Conservation (phyloP, 2,888 invertebrate genomes). For the Drosophila subquinaria region DNA sequence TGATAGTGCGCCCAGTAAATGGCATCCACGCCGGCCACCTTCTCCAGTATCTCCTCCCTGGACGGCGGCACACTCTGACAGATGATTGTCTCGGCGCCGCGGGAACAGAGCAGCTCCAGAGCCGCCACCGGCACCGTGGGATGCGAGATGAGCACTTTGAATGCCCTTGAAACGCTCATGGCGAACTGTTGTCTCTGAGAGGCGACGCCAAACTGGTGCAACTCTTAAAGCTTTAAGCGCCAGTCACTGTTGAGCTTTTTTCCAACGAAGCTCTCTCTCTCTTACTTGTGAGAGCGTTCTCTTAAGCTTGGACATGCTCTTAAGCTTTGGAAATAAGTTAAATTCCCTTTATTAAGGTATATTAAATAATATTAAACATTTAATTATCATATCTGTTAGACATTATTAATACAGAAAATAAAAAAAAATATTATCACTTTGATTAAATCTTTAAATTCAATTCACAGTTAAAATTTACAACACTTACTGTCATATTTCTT, state of each 20-base stretch:
- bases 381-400: no score
- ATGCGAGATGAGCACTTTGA: slow-evolving; percentile 89
- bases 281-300: not conserved
- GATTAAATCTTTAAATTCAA: no score
- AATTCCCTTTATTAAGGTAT: not conserved
- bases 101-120: slow-evolving; percentile 88
- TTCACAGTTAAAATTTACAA: no score
- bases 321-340: not conserved
- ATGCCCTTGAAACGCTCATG: slow-evolving; percentile 67
- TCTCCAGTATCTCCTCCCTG: slow-evolving; percentile 80
- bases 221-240: slow-evolving; percentile 1
- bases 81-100: slow-evolving; percentile 83
- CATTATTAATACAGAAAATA: no score
- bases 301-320: not conserved
- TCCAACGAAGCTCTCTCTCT: slow-evolving; percentile 1
- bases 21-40: slow-evolving; percentile 83
- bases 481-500: no score
- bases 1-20: slow-evolving; percentile 84
- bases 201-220: slow-evolving; percentile 41
- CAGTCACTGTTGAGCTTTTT: slow-evolving; percentile 49
- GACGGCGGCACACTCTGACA: slow-evolving; percentile 81
- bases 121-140: slow-evolving; percentile 89
- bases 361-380: no score
- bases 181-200: not conserved
- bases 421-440: no score